Percentiles rank a stretch among this genome's conserved stretches.
Evolutionary conservation across 1,140 invertebrate genomes (phyloP).

Genomic region (Cydia fagiglandana): DNA sequence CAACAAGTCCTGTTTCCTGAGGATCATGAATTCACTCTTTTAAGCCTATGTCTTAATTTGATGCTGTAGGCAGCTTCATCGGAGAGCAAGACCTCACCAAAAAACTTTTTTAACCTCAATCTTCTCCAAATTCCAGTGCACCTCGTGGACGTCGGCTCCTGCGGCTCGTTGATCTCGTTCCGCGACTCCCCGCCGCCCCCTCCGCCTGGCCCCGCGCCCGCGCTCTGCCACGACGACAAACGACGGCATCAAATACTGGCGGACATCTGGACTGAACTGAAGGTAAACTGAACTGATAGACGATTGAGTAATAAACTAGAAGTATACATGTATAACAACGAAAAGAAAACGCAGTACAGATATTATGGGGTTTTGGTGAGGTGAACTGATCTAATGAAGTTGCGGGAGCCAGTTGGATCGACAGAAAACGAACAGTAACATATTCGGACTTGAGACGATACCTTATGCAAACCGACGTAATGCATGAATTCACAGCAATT

Average conservation of each 20-base stretch:
- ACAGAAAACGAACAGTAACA: too few relatives aligned
- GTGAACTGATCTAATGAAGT: too few relatives aligned
- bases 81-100: too few relatives aligned
- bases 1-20: too few relatives aligned
- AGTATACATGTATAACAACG: background rate
- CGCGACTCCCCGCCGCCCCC: constrained; percentile 66
- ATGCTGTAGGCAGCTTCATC: background rate
- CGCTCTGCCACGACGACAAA: constrained; percentile 81
- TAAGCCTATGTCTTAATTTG: too few relatives aligned
- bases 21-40: too few relatives aligned
- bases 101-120: background rate
- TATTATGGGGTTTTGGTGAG: too few relatives aligned
- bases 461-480: too few relatives aligned
- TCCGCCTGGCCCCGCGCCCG: constrained; percentile 59
- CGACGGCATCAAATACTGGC: constrained; percentile 81
- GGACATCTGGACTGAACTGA: constrained; percentile 81
- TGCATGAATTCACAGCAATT: too few relatives aligned
- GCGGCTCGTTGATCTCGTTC: constrained; percentile 69
- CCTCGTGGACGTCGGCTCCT: constrained; percentile 68
- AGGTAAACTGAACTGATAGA: constrained; percentile 49
- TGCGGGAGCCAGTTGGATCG: too few relatives aligned
- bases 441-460: too few relatives aligned
- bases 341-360: too few relatives aligned
- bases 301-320: background rate
- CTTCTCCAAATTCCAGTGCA: constrained; percentile 57